Evolutionary conservation across 2,113 vertebrate species (phyloP).

Genomic region (Lynx canadensis): DNA sequence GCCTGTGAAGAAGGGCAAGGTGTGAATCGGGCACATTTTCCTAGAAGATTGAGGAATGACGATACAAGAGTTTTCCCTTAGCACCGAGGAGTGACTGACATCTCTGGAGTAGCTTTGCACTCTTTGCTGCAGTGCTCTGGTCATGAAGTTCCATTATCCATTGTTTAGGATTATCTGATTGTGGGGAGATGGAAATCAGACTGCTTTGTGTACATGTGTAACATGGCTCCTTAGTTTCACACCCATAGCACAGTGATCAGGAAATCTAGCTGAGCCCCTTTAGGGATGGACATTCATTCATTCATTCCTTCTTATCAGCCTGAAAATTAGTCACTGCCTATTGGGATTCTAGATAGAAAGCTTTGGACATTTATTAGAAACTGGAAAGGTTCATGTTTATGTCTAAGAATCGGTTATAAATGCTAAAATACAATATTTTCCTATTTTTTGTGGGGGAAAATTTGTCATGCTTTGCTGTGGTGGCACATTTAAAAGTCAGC

Average conservation of each 20-base stretch:
- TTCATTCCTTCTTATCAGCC: not conserved
- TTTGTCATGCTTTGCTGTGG: not conserved
- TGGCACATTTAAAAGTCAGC: not conserved
- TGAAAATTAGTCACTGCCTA: not conserved
- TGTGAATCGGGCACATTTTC: not conserved
- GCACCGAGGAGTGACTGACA: not conserved
- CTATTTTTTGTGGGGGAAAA: not conserved
- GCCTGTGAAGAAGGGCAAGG: rapidly evolving
- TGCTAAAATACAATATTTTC: not conserved
- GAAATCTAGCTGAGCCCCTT: not conserved
- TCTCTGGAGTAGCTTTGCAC: not conserved
- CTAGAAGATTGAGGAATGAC: not conserved
- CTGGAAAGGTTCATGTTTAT: not conserved
- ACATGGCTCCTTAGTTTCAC: not conserved
- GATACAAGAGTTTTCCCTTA: not conserved
- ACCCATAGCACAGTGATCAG: too few species aligned
- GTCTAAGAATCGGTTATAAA: not conserved
- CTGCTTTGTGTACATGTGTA: not conserved
- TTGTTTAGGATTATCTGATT: not conserved
- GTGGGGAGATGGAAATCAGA: too few species aligned
- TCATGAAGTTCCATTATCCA: not conserved
- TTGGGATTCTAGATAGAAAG: not conserved
- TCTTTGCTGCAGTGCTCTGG: not conserved
- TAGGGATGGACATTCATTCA: not conserved
- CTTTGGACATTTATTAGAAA: not conserved